phyloP scores from a whole-genome alignment of 2,888 invertebrate species.

The Mythimna lalbum region DNA sequence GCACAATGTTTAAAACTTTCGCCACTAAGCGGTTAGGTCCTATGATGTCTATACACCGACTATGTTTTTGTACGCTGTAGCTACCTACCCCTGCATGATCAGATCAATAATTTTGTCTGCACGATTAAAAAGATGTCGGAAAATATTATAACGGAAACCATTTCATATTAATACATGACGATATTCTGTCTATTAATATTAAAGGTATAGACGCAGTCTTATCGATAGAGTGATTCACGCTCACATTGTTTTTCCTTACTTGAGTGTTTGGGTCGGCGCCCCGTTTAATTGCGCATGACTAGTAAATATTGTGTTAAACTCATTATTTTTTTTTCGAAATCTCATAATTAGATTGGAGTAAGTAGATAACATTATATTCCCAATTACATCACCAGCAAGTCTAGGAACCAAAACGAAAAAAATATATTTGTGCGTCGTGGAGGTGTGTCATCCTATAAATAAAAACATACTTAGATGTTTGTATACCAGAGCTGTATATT shows the following conservation, averaged over 20 bases:
- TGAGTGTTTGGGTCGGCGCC: constrained; percentile 8
- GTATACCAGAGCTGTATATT: neutral
- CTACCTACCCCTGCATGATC: constrained; percentile 24
- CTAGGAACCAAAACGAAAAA: neutral
- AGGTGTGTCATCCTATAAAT: constrained; percentile 35
- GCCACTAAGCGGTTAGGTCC: neutral
- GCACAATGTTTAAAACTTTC: neutral
- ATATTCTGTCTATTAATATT: constrained; percentile 5
- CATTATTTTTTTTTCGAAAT: neutral
- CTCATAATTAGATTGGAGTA: neutral
- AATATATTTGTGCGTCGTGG: constrained; percentile 2
- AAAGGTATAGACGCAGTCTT: constrained; percentile 25
- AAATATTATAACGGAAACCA: constrained; percentile 27
- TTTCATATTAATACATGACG: neutral
- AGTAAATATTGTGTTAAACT: no score
- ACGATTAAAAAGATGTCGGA: constrained; percentile 25
- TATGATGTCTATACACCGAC: neutral
- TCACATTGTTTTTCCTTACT: constrained; percentile 44
- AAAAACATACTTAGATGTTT: constrained; percentile 34
- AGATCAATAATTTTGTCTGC: constrained; percentile 48
- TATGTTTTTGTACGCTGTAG: neutral
- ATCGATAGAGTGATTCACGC: constrained; percentile 41
- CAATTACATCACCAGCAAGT: neutral
- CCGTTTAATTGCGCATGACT: constrained; percentile 23
- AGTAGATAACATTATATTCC: neutral